Conservation (phyloP, 1,140 invertebrate genomes). For the Zaprionus camerounensis region DNA sequence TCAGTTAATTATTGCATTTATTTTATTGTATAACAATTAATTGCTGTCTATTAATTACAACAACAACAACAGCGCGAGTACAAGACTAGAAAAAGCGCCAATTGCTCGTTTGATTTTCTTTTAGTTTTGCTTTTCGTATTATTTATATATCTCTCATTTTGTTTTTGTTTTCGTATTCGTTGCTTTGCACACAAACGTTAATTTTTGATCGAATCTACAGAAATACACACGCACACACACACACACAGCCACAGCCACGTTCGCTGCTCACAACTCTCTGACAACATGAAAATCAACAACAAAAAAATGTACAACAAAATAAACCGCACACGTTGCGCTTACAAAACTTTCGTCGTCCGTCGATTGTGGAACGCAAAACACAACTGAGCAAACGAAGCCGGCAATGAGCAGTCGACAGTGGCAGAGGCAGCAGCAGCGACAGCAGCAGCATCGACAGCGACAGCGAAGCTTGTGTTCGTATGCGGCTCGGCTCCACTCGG, state of each 20-base stretch:
- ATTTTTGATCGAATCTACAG: slow-evolving; percentile 51
- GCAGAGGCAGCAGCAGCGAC: slow-evolving; percentile 4
- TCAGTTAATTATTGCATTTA: slow-evolving; percentile 39
- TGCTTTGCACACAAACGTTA: slow-evolving; percentile 54
- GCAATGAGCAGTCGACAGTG: slow-evolving; percentile 31
- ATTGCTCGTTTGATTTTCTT: slow-evolving; percentile 33
- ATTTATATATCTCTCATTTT: slow-evolving; percentile 24
- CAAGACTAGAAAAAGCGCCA: slow-evolving; percentile 22
- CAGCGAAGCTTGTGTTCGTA: slow-evolving; percentile 21
- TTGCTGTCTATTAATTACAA: slow-evolving; percentile 31
- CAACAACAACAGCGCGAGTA: background rate
- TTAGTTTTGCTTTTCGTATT: slow-evolving; percentile 21
- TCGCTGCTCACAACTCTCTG: background rate
- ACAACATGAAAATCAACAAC: slow-evolving; percentile 36
- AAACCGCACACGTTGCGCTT: slow-evolving; percentile 38
- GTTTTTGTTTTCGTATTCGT: slow-evolving; percentile 13
- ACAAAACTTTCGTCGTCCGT: slow-evolving; percentile 51
- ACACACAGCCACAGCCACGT: slow-evolving; percentile 15
- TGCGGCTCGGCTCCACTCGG: slow-evolving; percentile 9
- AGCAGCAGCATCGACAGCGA: slow-evolving; percentile 1
- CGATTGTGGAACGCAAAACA: slow-evolving; percentile 55
- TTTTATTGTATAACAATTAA: slow-evolving; percentile 39
- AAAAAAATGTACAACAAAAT: slow-evolving; percentile 17
- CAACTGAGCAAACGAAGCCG: slow-evolving; percentile 50
- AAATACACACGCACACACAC: slow-evolving; percentile 30